A percentile compares a stretch with the other conserved stretches of the same genome.
phyloP scores from a whole-genome alignment of 2,113 vertebrate species.

The Ageneiosus marmoratus region DNA sequence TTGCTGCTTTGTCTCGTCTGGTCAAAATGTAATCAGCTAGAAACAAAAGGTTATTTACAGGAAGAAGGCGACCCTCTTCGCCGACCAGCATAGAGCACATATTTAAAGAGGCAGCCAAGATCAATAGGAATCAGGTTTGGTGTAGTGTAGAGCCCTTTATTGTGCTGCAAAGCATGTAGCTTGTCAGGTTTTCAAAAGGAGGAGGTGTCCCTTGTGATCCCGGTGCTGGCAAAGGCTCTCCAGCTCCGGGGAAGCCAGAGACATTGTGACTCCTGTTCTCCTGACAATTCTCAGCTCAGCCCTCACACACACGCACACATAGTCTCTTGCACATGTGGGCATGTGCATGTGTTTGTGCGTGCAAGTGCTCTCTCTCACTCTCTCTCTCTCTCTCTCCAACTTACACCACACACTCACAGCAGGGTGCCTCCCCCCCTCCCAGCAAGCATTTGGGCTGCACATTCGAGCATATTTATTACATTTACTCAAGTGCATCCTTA shows the following conservation, averaged over 20 bases:
- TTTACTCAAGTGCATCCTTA: constrained; percentile 58
- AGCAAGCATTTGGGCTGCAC: constrained; percentile 50
- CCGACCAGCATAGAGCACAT: constrained; percentile 52
- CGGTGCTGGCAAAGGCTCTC: constrained; percentile 67
- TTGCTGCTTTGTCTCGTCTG: background rate
- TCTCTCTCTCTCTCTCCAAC: too few relatives aligned
- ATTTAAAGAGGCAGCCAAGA: constrained; percentile 60
- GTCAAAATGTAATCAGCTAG: constrained; percentile 57
- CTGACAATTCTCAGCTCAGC: constrained; percentile 61
- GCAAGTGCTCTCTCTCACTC: background rate
- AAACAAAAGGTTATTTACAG: constrained; percentile 55
- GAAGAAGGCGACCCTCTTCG: constrained; percentile 18
- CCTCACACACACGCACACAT: constrained; percentile 40
- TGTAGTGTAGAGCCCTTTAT: constrained; percentile 59
- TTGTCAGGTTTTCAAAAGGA: constrained; percentile 64
- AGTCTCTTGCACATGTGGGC: background rate
- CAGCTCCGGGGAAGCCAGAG: constrained; percentile 63
- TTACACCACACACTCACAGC: constrained; percentile 16
- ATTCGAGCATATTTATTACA: constrained; percentile 56
- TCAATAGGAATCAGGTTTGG: constrained; percentile 72
- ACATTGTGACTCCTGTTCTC: constrained; percentile 60
- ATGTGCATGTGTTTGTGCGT: background rate
- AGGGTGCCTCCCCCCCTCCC: constrained; percentile 43
- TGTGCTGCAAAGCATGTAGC: constrained; percentile 68
- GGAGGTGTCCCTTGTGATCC: constrained; percentile 58